These are phyloP conservation scores for Sebastes jordani DNA, from an alignment of 2,797 vertebrate species.

Conservation along the genomic window DNA sequence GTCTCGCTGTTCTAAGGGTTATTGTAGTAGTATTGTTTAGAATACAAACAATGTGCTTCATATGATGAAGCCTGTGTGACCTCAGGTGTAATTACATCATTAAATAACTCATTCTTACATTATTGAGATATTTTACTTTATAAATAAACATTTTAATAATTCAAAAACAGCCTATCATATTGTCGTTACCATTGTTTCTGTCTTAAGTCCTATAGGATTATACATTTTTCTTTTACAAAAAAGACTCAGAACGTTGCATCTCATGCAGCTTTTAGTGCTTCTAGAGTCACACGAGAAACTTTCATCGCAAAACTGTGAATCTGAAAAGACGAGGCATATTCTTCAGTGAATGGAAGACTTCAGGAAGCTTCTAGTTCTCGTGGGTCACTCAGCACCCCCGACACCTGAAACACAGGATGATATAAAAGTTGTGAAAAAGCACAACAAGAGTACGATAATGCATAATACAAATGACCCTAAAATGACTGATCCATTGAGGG, in stretches of 20 bases:
- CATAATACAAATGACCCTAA: background rate
- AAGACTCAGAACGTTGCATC: background rate
- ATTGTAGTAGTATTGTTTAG: background rate
- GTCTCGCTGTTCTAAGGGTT: background rate
- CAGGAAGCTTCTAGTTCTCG: background rate
- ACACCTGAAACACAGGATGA: conserved; percentile 19
- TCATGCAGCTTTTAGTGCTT: background rate
- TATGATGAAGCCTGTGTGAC: background rate
- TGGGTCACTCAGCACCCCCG: background rate
- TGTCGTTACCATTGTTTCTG: background rate
- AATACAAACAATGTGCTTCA: background rate
- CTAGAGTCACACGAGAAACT: background rate
- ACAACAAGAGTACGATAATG: background rate
- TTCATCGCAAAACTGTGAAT: background rate
- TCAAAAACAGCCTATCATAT: background rate
- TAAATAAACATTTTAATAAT: background rate
- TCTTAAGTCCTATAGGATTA: background rate
- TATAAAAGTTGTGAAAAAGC: background rate
- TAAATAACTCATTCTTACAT: background rate
- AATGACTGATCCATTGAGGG: background rate
- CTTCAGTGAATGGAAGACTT: background rate
- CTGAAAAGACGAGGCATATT: background rate
- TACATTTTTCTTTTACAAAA: background rate
- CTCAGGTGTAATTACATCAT: background rate
- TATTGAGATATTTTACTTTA: background rate